phyloP scores from a whole-genome alignment of 1,140 invertebrate genomes.

The Globodera rostochiensis region DNA sequence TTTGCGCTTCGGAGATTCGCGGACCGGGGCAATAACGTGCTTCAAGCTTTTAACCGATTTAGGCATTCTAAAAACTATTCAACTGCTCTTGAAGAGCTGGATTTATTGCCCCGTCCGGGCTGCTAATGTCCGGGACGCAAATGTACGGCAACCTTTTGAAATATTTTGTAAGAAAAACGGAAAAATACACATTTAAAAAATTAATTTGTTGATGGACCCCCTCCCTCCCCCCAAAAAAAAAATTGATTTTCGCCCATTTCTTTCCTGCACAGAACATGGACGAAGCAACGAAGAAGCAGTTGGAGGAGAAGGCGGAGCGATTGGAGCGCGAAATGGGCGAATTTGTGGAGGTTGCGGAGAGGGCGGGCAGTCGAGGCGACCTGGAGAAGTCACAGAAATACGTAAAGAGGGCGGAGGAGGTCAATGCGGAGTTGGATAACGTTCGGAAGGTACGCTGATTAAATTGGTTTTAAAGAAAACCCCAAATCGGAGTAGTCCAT shows the following conservation, averaged over 20 bases:
- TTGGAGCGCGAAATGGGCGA: slow-evolving; percentile 39
- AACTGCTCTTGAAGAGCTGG: too few relatives aligned
- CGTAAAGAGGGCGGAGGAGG: slow-evolving; percentile 43
- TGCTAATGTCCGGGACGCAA: too few relatives aligned
- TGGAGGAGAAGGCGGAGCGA: slow-evolving; percentile 33
- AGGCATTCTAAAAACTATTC: too few relatives aligned
- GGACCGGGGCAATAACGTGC: too few relatives aligned
- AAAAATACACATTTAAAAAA: too few relatives aligned
- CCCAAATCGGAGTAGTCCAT: too few relatives aligned
- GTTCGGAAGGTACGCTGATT: slow-evolving; percentile 12
- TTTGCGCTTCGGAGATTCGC: too few relatives aligned
- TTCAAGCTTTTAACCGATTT: too few relatives aligned
- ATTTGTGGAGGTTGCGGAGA: slow-evolving; percentile 37
- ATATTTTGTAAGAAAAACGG: too few relatives aligned
- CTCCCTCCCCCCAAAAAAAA: slow-evolving; percentile 20
- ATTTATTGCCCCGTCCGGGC: too few relatives aligned
- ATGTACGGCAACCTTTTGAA: too few relatives aligned
- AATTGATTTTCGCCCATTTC: slow-evolving; percentile 3
- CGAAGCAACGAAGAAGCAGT: slow-evolving; percentile 30
- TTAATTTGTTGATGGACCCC: too few relatives aligned
- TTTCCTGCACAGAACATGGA: slow-evolving; percentile 29
- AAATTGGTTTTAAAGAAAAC: not conserved
- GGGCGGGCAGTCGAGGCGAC: slow-evolving; percentile 33
- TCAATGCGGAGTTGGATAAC: slow-evolving; percentile 34
- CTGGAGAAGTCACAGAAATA: slow-evolving; percentile 43